Evolutionary conservation across 2,888 invertebrate species (phyloP), one percentile per base, ranked within the genome.

Genomic region (Anoplius nigerrimus): DNA sequence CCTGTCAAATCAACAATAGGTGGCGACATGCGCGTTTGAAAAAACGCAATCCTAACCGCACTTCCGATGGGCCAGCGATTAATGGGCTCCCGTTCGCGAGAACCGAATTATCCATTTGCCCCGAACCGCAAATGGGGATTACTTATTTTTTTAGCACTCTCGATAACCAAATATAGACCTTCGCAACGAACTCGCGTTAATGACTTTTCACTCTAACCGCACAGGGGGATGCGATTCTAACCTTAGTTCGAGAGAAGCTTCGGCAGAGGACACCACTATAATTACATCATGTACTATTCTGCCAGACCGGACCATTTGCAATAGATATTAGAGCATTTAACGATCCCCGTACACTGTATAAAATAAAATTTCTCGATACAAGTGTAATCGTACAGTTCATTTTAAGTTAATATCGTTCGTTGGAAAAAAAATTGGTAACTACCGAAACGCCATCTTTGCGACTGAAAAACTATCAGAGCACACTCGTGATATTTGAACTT

Each of bases 11-110:
- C 75, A 75, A 82, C 86, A 81, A 80, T 71, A 87, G 89, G 81
- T 84, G 86, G 89, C 88, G 86, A 71, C 78, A 80, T 71, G 62
- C 66, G 72, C 79, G 81, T 68, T 78, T 67, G 72, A 80, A 84
- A 83, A 84, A 86, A 81, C 78, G 79, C 76, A 81, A 83, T 82
- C 82, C 82, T 83, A 82, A 84, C 83, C 82, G 69, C 81, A 82
- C 75, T 83, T 79, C 66, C 73, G 64, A 71, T 18, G 62, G 34
- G 43, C 56, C 21, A 42, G 21, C 21, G 21, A 21, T 13, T 20
- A 42, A 34, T 43, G 21, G 43, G 34, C 42, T 57, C 18, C 0
- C n/a, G 8, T 48, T 16, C 34, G 34, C 6, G 11, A 34, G 34
- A 34, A 48, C 48, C 6, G 16, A 16, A 48, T 48, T 48, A 18